Evolutionary conservation across 2,888 invertebrate genomes (phyloP).

Genomic region (Thereva nobilitata): DNA sequence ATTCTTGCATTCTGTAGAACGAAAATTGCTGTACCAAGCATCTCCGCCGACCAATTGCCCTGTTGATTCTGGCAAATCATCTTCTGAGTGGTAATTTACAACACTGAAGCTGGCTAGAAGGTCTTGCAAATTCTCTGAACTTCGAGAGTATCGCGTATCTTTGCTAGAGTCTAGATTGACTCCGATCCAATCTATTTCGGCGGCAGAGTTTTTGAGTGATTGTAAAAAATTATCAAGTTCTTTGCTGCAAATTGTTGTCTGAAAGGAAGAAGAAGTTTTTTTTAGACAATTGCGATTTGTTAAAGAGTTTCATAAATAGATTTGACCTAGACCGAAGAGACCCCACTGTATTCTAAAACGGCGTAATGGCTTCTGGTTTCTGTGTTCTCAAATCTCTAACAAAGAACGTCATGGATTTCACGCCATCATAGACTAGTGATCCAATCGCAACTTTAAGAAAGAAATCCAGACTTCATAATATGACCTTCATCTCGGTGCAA

Average conservation of each 20-base stretch:
- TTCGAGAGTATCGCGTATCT: slow-evolving; percentile 1
- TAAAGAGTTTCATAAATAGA: no score
- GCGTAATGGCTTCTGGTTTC: no score
- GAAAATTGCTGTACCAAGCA: slow-evolving; percentile 42
- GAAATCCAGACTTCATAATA: no score
- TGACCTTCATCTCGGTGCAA: no score
- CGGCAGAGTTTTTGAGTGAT: slow-evolving; percentile 15
- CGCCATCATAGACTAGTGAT: no score
- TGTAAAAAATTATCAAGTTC: slow-evolving; percentile 31
- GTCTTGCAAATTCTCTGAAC: background rate
- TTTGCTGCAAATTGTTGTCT: slow-evolving; percentile 13
- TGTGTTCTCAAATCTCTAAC: no score
- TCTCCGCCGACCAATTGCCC: slow-evolving; percentile 36
- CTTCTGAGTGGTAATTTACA: slow-evolving; percentile 11
- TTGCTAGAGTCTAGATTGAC: background rate
- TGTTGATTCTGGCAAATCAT: background rate
- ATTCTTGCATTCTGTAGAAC: slow-evolving; percentile 38
- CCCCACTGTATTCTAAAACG: no score
- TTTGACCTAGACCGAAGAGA: no score
- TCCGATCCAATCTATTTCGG: slow-evolving; percentile 37
- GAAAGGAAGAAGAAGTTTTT: background rate
- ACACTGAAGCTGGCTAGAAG: slow-evolving; percentile 27
- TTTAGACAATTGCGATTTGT: background rate
- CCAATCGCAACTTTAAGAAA: no score
- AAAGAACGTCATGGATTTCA: no score